phyloP scores from a whole-genome alignment of 2,797 vertebrate genomes.

The Enteromius unitaeniatus region DNA sequence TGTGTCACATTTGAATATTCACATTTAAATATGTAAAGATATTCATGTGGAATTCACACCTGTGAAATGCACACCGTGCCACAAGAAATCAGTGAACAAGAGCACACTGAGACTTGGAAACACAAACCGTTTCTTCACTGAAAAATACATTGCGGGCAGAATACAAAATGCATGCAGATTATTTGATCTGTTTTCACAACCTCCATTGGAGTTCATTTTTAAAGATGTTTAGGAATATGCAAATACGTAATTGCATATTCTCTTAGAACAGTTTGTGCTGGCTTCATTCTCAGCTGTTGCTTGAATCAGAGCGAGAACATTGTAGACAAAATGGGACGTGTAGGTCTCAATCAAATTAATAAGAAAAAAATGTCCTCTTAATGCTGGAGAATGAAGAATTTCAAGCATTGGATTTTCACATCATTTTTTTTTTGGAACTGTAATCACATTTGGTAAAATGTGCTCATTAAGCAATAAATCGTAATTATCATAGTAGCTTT shows the following conservation, averaged over 20 bases:
- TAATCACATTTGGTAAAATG: slow-evolving; percentile 8
- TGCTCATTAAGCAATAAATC: slow-evolving; percentile 16
- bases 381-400: neutral
- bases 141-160: slow-evolving; percentile 34
- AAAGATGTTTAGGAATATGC: slow-evolving; percentile 53
- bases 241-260: slow-evolving; percentile 55
- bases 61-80: slow-evolving; percentile 60
- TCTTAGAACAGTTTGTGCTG: slow-evolving; percentile 45
- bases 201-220: slow-evolving; percentile 36
- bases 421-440: neutral
- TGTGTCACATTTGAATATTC: slow-evolving; percentile 64
- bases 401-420: neutral
- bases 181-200: slow-evolving; percentile 51
- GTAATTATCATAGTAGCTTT: neutral
- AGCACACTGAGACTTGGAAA: slow-evolving; percentile 53
- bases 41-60: slow-evolving; percentile 65
- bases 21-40: slow-evolving; percentile 68
- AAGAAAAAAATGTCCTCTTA: neutral
- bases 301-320: slow-evolving; percentile 33
- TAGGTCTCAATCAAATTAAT: neutral
- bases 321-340: slow-evolving; percentile 25
- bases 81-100: slow-evolving; percentile 61
- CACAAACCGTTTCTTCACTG: neutral
- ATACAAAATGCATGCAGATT: slow-evolving; percentile 36
- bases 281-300: slow-evolving; percentile 38